Evolutionary conservation across 2,888 invertebrate species (phyloP).

Genomic region (Lycaena phlaeas): DNA sequence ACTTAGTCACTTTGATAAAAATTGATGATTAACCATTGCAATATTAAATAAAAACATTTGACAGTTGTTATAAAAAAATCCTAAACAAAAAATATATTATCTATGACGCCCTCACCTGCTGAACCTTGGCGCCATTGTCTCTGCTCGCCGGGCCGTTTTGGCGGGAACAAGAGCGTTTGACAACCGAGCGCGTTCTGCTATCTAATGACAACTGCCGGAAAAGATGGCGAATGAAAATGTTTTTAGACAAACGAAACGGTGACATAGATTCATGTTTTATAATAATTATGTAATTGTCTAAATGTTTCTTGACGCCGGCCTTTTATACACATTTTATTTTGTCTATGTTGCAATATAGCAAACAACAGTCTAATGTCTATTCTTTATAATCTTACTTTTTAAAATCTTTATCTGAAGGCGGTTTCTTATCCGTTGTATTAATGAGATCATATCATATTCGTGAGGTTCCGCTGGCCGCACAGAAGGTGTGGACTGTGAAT

Average conservation of each 20-base stretch:
- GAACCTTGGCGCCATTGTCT: slow-evolving; percentile 43
- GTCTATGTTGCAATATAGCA: too few species aligned
- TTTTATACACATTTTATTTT: too few species aligned
- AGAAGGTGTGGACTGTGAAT: background rate
- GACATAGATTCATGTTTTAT: background rate
- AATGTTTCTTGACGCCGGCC: too few species aligned
- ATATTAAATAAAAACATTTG: too few species aligned
- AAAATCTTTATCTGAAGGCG: too few species aligned
- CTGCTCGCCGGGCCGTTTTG: slow-evolving; percentile 40
- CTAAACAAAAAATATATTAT: slow-evolving; percentile 7
- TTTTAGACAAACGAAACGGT: background rate
- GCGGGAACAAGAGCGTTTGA: slow-evolving; percentile 42
- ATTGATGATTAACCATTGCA: too few species aligned
- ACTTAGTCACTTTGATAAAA: too few species aligned
- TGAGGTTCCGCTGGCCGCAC: too few species aligned
- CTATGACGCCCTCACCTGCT: slow-evolving; percentile 30
- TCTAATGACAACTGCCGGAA: slow-evolving; percentile 8
- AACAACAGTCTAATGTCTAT: too few species aligned
- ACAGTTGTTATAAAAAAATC: background rate
- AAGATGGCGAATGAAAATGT: slow-evolving; percentile 5
- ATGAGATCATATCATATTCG: too few species aligned
- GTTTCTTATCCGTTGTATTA: too few species aligned
- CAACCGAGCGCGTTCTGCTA: slow-evolving; percentile 26
- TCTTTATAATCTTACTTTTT: too few species aligned
- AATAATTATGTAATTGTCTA: background rate